Evolutionary conservation across 2,888 invertebrate species (phyloP).

Genomic region (Drosophila mayaguana): DNA sequence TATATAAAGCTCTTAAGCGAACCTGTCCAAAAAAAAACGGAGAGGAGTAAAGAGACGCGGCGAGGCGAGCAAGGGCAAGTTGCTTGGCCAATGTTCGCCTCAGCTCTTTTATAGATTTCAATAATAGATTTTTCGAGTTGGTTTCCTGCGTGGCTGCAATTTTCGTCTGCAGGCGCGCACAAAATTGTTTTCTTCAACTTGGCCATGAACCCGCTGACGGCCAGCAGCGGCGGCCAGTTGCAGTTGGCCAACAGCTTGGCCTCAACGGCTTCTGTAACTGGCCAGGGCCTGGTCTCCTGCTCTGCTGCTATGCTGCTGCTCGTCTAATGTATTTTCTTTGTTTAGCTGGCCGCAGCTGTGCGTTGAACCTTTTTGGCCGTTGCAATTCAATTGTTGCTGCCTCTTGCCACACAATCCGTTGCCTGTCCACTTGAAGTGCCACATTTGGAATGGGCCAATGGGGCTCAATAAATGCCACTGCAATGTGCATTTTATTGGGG

Average conservation of each 20-base stretch:
- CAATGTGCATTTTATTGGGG: conserved; percentile 42
- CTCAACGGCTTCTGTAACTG: conserved; percentile 34
- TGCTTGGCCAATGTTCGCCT: conserved; percentile 10
- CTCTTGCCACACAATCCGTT: conserved; percentile 52
- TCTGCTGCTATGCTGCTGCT: neutral
- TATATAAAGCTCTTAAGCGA: conserved; percentile 79
- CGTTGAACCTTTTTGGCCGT: conserved; percentile 66
- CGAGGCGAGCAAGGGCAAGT: neutral
- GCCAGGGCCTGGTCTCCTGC: conserved; percentile 11
- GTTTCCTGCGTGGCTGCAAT: conserved; percentile 78
- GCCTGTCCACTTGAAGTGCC: conserved; percentile 71
- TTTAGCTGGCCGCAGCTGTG: conserved; percentile 72
- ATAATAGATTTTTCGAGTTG: conserved; percentile 79
- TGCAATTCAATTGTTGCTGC: conserved; percentile 31
- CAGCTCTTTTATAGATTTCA: conserved; percentile 78
- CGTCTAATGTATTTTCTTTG: conserved; percentile 76
- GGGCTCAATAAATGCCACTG: conserved; percentile 22
- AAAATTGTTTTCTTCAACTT: conserved; percentile 77
- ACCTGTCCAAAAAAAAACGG: conserved; percentile 53
- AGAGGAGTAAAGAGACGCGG: neutral
- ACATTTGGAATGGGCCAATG: conserved; percentile 67
- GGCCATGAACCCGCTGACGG: conserved; percentile 77
- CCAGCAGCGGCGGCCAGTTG: conserved; percentile 29
- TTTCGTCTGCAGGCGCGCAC: conserved; percentile 71
- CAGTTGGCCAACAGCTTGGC: conserved; percentile 21